A percentile compares a stretch with the other conserved stretches of the same genome.
Conservation (phyloP, 2,113 vertebrate genomes). For the Hylia prasina region DNA sequence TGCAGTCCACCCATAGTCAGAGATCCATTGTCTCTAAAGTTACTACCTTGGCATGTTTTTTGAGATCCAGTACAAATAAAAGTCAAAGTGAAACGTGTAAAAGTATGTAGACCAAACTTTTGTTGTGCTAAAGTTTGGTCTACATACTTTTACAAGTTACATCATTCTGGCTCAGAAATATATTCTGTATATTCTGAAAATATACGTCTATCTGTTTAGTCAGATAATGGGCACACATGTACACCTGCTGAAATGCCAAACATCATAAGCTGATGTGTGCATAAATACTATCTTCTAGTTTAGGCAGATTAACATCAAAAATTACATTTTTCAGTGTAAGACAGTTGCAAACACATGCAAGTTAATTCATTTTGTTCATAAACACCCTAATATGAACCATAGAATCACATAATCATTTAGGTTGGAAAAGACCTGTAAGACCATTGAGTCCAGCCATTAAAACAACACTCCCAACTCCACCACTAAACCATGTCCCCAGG, state of each 20-base stretch:
- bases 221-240: background rate
- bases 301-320: background rate
- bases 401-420: background rate
- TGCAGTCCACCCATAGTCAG: background rate
- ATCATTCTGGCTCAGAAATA: background rate
- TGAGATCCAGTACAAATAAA: background rate
- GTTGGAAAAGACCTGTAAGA: background rate
- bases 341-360: background rate
- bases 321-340: background rate
- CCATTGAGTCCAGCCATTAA: background rate
- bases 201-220: background rate
- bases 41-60: background rate
- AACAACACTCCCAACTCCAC: background rate
- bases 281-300: background rate
- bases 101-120: no score
- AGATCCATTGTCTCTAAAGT: background rate
- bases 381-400: background rate
- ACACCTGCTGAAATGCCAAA: background rate
- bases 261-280: background rate
- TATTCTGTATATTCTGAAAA: no score
- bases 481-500: background rate
- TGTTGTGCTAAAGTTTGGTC: background rate
- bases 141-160: background rate
- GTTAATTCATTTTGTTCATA: background rate
- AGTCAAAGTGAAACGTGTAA: background rate